Evolutionary conservation across 1,140 invertebrate genomes (phyloP), one percentile per base, ranked within the genome.

Genomic region (Monochamus saltuarius): DNA sequence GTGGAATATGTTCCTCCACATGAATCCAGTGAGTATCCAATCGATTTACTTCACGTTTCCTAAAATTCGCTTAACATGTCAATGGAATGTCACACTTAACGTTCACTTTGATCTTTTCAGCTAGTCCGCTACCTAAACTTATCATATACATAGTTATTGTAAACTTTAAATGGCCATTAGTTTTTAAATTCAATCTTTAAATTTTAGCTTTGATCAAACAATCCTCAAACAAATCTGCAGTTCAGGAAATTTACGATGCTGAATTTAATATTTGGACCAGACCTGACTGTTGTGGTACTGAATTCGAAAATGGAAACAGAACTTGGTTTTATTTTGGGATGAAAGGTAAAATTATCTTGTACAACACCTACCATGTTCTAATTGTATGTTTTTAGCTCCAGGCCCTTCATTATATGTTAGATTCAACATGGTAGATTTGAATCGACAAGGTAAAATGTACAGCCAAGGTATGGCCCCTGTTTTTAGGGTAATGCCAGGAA

Each of bases 281-380:
- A 64, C 91, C 91, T 2, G 94, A 96, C 75, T 94, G 92, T 81
- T 85, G 83, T 61, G 92, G 90, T 29, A 94, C 92, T 9, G 86
- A 89, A 70, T 95, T 86, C 84, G 90, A 95, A 78, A 96, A 95
- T 81, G 87, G 86, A 16, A 95, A 95, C 73, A 83, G 92, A 61
- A 94, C 93, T 1, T 97, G 94, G 94, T 97, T 97, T 80, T 89
- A 94, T 73, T 97, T 97, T 84, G 91, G 91, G n/a, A 78, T 97
- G 35, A 74, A 73, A 73, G 69, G 74, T 76, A 69, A 16, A 14
- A 8, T 49, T 16, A 7, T 17, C 4, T 38, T 4, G 7, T 49
- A 57, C 47, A 34, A 49, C 22, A 22, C 11, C 8, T 59, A 4
- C 7, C 7, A 37, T 50, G 1, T 29, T 51, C 37, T 17, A 37